A percentile compares a stretch with the other conserved stretches of the same genome.
Conservation (phyloP, 2,113 vertebrate genomes). For the Microtus oregoni region DNA sequence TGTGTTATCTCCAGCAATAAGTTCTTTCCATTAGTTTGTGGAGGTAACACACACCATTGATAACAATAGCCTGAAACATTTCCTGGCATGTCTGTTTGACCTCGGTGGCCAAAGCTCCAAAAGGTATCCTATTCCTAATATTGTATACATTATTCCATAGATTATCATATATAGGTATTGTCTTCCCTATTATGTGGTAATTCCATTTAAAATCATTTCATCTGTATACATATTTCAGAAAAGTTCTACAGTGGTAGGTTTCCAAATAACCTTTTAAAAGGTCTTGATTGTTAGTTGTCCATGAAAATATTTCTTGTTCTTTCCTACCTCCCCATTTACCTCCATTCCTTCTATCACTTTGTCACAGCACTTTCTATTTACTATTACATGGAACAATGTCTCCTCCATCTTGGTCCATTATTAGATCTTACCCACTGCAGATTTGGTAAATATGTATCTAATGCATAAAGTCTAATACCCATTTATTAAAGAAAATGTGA, state of each 20-base stretch:
- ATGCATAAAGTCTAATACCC: not conserved
- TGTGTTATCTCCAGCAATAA: not conserved
- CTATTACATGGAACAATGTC: not conserved
- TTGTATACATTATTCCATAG: not conserved
- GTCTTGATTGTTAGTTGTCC: not conserved
- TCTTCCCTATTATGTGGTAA: not conserved
- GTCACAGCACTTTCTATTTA: not conserved
- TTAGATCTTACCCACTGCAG: not conserved
- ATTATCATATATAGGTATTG: not conserved
- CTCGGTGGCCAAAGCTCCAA: not conserved
- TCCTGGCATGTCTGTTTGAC: fast-evolving
- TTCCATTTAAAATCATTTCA: not conserved
- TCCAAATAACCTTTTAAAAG: not conserved
- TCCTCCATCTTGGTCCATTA: not conserved
- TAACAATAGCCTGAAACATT: not conserved
- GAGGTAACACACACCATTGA: not conserved
- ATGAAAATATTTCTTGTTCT: not conserved
- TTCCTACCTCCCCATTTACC: not conserved
- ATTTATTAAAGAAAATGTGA: not conserved
- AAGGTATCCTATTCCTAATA: not conserved
- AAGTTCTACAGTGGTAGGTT: not conserved
- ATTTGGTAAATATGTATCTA: not conserved
- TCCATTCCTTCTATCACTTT: not conserved
- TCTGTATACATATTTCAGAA: not conserved
- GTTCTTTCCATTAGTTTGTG: not conserved